A percentile compares a stretch with the other conserved stretches of the same genome.
These are phyloP conservation scores for Proteles cristata DNA, from an alignment of 2,113 vertebrate genomes.

Conservation along the genomic window DNA sequence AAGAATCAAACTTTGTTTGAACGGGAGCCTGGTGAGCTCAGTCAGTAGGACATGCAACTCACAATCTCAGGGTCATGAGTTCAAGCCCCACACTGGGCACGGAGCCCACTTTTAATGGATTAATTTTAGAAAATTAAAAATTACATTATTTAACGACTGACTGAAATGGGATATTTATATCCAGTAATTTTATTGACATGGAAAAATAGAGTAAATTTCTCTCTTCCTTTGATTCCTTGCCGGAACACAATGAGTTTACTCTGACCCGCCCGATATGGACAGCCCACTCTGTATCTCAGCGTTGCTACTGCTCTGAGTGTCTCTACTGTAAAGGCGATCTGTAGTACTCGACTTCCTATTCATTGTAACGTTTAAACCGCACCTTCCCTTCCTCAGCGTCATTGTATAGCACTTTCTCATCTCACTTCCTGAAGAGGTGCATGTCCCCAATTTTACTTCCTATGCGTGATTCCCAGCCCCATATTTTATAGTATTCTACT, in stretches of 20 bases:
- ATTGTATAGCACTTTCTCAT: neutral
- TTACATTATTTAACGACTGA: neutral
- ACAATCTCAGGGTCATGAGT: too few relatives aligned
- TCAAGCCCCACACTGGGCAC: too few relatives aligned
- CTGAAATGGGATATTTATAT: neutral
- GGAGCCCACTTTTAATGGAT: too few relatives aligned
- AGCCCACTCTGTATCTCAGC: rapidly evolving
- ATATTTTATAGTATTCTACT: neutral
- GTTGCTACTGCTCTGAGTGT: neutral
- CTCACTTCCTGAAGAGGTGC: neutral
- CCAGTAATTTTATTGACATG: too few relatives aligned
- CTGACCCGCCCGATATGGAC: rapidly evolving
- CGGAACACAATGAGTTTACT: neutral
- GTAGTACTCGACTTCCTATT: neutral
- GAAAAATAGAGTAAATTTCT: neutral
- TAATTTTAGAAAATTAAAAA: too few relatives aligned
- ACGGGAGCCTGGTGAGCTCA: too few relatives aligned
- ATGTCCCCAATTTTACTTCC: neutral
- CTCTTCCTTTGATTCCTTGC: neutral
- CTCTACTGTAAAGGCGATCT: neutral
- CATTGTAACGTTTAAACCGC: neutral
- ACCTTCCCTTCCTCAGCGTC: neutral
- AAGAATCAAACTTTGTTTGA: neutral
- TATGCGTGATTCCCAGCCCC: neutral
- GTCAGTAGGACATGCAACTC: too few relatives aligned